Evolutionary conservation across 2,797 vertebrate genomes (phyloP).

Genomic region (Echeneis naucrates): DNA sequence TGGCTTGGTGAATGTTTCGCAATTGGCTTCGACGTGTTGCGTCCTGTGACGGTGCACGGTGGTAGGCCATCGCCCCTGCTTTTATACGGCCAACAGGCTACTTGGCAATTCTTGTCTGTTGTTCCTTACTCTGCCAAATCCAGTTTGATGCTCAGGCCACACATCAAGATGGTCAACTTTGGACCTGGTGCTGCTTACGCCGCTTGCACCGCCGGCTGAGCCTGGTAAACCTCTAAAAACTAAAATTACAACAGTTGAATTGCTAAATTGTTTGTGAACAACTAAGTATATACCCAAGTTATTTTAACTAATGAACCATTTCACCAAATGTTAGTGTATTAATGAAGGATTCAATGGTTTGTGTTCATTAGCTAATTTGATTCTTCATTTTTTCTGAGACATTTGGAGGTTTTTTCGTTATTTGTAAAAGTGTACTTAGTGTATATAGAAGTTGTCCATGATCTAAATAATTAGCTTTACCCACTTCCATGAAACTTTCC

Average conservation of each 20-base stretch:
- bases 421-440: not conserved
- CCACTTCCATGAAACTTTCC: not conserved
- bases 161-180: conserved; percentile 77
- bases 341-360: not conserved
- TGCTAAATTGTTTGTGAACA: not conserved
- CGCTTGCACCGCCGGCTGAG: conserved; percentile 79
- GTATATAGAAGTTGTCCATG: not conserved
- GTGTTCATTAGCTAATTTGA: not conserved
- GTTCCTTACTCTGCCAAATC: conserved; percentile 63
- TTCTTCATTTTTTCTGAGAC: not conserved
- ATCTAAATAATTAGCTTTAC: not conserved
- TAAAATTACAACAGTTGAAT: conserved; percentile 19
- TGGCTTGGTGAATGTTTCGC: conserved; percentile 75
- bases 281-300: not conserved
- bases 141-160: conserved; percentile 73
- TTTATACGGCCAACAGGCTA: conserved; percentile 77
- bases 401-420: not conserved
- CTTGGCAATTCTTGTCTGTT: conserved; percentile 71
- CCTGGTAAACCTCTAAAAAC: conserved; percentile 77
- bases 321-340: conserved; percentile 3
- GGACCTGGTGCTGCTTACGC: conserved; percentile 78
- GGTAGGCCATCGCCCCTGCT: conserved; percentile 80
- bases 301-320: conserved; percentile 10
- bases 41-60: conserved; percentile 77
- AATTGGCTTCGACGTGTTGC: conserved; percentile 82